Evolutionary conservation across 2,797 vertebrate species (phyloP), one percentile per base, ranked within the genome.

Genomic region (Champsocephalus esox): DNA sequence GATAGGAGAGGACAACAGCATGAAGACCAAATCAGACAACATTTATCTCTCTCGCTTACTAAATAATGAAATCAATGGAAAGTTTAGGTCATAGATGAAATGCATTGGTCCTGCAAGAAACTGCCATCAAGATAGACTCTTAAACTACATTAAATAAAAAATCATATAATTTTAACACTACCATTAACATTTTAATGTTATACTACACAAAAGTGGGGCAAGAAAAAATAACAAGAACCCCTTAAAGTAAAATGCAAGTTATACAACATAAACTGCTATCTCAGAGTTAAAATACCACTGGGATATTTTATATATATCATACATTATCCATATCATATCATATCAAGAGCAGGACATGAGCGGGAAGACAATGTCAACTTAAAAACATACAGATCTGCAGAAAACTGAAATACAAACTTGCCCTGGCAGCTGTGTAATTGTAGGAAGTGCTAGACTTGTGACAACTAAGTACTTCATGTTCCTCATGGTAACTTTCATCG

Each of bases 391-490:
- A 7, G 2, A 61, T 41, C 9, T 0, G 34, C 5, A 63, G 8
- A 58, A 48, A 12, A 21, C 8, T 10, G 46, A 75, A 66, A 59
- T 17, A 43, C 11, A 1, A 70, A 64, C 6, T 41, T 56, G 28
- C 9, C 58, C 6, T 9, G 1, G 24, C 13, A 11, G 19, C 4
- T 7, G 4, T 38, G 8, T 4, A 45, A 52, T 12, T 46, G 6
- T n/a, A 74, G 80, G 77, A 79, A 88, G 70, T 81, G 16, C n/a
- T 61, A 73, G 45, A 55, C 66, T 49, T 44, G 59, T 51, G 51
- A 85, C 49, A 81, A 72, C 24, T 73, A 76, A 77, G 63, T 46
- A 91, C 84, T 74, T 87, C 52, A 62, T 84, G 84, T 90, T 92
- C 82, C 87, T 72, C 51, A 50, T 79, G 41, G 46, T 65, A 74